Percentiles rank a stretch among this genome's conserved stretches.
phyloP scores from a whole-genome alignment of 1,140 invertebrate genomes.

The Drosophila hydei region DNA sequence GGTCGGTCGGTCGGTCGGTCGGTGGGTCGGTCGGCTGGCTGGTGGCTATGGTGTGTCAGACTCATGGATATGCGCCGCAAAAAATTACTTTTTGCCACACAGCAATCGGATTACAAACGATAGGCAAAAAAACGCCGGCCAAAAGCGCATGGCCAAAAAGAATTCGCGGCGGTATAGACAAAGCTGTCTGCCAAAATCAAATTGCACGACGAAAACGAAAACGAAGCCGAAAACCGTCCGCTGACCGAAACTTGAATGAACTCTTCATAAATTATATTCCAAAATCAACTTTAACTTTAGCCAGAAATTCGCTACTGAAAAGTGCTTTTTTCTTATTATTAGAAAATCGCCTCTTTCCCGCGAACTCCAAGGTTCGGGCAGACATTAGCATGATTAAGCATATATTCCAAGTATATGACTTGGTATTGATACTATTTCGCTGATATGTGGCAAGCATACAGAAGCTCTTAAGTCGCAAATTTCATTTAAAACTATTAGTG shows the following conservation, averaged over 20 bases:
- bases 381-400: not conserved
- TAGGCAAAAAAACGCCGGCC: constrained; percentile 10
- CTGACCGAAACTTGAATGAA: not conserved
- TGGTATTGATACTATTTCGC: not conserved
- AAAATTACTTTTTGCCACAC: constrained; percentile 20
- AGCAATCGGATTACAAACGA: constrained; percentile 68
- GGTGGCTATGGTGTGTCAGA: not conserved
- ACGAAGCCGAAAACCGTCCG: not conserved
- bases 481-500: not conserved
- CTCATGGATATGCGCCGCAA: not conserved
- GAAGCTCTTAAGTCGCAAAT: not conserved
- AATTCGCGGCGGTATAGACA: constrained; percentile 26
- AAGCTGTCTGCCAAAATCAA: constrained; percentile 39
- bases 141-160: constrained; percentile 1
- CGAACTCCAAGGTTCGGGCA: not conserved
- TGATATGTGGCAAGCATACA: constrained; percentile 2
- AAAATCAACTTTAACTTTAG: not conserved
- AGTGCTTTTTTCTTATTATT: not conserved
- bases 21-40: too few relatives aligned
- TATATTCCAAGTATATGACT: not conserved
- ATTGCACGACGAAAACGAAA: constrained; percentile 24
- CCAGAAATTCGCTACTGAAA: not conserved
- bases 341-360: too few relatives aligned
- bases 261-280: constrained; percentile 19
- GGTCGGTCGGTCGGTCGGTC: not conserved